Conservation (phyloP, 1,140 invertebrate species). For the Melitaea cinxia region DNA sequence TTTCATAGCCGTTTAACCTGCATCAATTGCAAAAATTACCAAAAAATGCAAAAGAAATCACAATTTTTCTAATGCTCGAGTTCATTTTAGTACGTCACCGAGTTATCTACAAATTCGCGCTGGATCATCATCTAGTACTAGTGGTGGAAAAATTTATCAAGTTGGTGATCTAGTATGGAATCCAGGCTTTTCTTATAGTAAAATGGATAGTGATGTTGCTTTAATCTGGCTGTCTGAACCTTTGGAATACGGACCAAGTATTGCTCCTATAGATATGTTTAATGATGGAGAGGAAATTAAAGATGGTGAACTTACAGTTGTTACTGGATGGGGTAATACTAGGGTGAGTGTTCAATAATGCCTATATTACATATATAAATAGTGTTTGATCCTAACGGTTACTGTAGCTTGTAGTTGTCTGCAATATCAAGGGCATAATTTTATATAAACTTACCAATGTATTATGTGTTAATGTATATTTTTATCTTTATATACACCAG, state of each 20-base stretch:
- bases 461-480: too few species aligned
- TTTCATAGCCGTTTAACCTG: too few species aligned
- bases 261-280: conserved; percentile 80
- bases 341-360: conserved; percentile 55
- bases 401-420: too few species aligned
- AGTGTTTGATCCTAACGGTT: too few species aligned
- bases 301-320: conserved; percentile 59
- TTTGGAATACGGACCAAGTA: conserved; percentile 77
- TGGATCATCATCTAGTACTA: conserved; percentile 60
- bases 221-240: conserved; percentile 82
- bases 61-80: not conserved
- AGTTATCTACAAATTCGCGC: conserved; percentile 53
- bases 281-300: conserved; percentile 57
- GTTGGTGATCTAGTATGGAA: conserved; percentile 60
- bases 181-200: conserved; percentile 53
- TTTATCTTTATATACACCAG: too few species aligned
- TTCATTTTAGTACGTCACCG: conserved; percentile 27
- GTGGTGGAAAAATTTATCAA: conserved; percentile 57
- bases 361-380: too few species aligned
- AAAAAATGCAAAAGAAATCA: too few species aligned
- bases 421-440: too few species aligned
- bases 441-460: not conserved
- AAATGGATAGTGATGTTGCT: conserved; percentile 83
- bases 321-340: conserved; percentile 70
- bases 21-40: too few species aligned